Evolutionary conservation across 2,113 vertebrate genomes (phyloP), one percentile per base, ranked within the genome.

Genomic region (Zapus hudsonius): DNA sequence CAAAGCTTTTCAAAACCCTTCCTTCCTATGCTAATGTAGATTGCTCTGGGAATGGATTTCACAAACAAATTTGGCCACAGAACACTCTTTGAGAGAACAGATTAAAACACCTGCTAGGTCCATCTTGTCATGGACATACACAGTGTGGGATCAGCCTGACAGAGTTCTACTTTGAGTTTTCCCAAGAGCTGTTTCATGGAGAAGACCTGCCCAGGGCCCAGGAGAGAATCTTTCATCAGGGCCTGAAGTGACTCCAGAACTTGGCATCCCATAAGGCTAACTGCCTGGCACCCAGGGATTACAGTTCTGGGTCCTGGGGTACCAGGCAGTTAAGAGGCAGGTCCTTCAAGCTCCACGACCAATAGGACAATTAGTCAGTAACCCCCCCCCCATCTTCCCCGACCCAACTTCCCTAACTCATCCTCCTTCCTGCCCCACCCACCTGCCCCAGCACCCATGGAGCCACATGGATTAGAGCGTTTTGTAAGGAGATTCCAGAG

Each of bases 381-480:
- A 84, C 42, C 33, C 69, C 52, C 42, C 7, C 63, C 94, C 90
- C 82, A 44, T n/a, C 57, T 44, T 75, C 52, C 95, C 94, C 79
- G 38, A 73, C 94, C 74, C 78, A 8, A 4, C 90, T 94, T 73
- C 75, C 96, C 95, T 78, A 38, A 93, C 44, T 94, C 96, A 96
- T 96, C 72, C 55, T 87, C 90, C 78, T 82, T 82, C 90, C 84
- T 0, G 2, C 38, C 94, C 92, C 22, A 23, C 36, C 89, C 70
- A 22, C 95, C 81, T 22, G 38, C 89, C 89, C 95, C 61, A 81
- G 76, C 76, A 81, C 91, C 93, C 89, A 47, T 1, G 33, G 94
- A 95, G 97, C 81, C 92, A 93, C 96, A 91, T 78, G 74, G 74
- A 22, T 42, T 86, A 96, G 93, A 94, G 44, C 87, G 74, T 88